phyloP scores from a whole-genome alignment of 2,888 invertebrate genomes.

The Eledona agricola region DNA sequence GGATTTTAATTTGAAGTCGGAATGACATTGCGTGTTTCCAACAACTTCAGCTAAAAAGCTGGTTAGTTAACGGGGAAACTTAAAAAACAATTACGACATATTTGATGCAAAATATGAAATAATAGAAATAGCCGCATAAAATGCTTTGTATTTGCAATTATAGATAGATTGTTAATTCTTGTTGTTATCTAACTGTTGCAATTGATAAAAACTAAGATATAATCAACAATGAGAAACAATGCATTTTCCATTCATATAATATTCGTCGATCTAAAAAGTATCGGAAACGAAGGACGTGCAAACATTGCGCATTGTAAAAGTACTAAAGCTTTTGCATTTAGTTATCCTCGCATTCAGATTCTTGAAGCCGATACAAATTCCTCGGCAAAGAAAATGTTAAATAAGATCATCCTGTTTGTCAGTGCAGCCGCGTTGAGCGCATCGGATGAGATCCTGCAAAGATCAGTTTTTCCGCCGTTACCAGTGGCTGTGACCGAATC shows the following conservation, averaged over 20 bases:
- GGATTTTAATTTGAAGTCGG: too few relatives aligned
- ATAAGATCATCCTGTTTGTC: background rate
- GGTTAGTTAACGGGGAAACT: too few relatives aligned
- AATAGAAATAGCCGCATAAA: too few relatives aligned
- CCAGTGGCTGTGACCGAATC: slow-evolving; percentile 48
- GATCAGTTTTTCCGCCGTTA: slow-evolving; percentile 48
- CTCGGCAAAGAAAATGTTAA: slow-evolving; percentile 1
- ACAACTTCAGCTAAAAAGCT: too few relatives aligned
- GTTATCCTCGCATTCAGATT: slow-evolving; percentile 10
- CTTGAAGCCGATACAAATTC: background rate
- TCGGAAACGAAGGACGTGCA: slow-evolving; percentile 35
- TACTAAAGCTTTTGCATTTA: slow-evolving; percentile 33
- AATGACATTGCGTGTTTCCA: too few relatives aligned
- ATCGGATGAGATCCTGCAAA: background rate
- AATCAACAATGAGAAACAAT: too few relatives aligned
- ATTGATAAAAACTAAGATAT: too few relatives aligned
- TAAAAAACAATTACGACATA: too few relatives aligned
- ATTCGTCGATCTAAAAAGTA: background rate
- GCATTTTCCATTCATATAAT: background rate
- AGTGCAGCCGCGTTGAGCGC: background rate
- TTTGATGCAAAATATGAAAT: too few relatives aligned
- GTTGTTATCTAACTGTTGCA: too few relatives aligned
- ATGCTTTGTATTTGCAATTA: too few relatives aligned
- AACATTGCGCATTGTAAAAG: slow-evolving; percentile 27
- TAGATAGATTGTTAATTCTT: too few relatives aligned